A percentile compares a stretch with the other conserved stretches of the same genome.
phyloP scores from a whole-genome alignment of 2,797 vertebrate species.

The Mastacembelus armatus region DNA sequence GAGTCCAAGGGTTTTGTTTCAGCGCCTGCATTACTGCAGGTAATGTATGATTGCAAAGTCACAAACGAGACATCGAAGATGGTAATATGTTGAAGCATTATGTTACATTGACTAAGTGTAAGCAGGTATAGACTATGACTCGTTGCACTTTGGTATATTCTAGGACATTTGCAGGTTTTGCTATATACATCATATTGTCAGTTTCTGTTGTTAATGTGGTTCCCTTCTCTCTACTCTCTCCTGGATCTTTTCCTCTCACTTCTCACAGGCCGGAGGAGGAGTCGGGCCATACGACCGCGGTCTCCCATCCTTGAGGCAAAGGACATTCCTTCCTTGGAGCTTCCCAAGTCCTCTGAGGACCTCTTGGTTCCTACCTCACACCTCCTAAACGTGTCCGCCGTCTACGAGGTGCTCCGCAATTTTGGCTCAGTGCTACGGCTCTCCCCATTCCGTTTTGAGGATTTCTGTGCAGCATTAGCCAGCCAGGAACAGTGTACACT shows the following conservation, averaged over 20 bases:
- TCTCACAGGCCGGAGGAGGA: slow-evolving; percentile 88
- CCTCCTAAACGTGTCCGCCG: slow-evolving; percentile 92
- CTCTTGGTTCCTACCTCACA: slow-evolving; percentile 92
- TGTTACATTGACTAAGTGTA: not conserved
- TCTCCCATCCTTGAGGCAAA: slow-evolving; percentile 93
- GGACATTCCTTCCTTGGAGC: slow-evolving; percentile 91
- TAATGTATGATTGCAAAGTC: not conserved
- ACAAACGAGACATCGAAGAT: not conserved
- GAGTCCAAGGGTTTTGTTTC: not conserved
- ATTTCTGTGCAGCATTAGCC: slow-evolving; percentile 93
- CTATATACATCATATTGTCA: not conserved
- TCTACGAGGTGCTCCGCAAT: slow-evolving; percentile 97
- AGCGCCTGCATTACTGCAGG: not conserved
- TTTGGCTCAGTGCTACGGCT: slow-evolving; percentile 94
- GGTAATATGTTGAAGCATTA: not conserved
- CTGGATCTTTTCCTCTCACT: slow-evolving; percentile 3
- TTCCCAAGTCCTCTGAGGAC: slow-evolving; percentile 96
- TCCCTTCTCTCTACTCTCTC: not conserved
- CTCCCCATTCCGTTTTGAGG: slow-evolving; percentile 97
- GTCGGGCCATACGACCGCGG: slow-evolving; percentile 85
- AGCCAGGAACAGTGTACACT: slow-evolving; percentile 96
- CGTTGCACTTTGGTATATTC: no score
- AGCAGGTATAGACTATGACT: no score
- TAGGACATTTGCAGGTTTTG: not conserved
- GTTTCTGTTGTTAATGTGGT: not conserved